A percentile compares a stretch with the other conserved stretches of the same genome.
phyloP scores from a whole-genome alignment of 2,888 invertebrate genomes.

The Zonitis immaculata region DNA sequence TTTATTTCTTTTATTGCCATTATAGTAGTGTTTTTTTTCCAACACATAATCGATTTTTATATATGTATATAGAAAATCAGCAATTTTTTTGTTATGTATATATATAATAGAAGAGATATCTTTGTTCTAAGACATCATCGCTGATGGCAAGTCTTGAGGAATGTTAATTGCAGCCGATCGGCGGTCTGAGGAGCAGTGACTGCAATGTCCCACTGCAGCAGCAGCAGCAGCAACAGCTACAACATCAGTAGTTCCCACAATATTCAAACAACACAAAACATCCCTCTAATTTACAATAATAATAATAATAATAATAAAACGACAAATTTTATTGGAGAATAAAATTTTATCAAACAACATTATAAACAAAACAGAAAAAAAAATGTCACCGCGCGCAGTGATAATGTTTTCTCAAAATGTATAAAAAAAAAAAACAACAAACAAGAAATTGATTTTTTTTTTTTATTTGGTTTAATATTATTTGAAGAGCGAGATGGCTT shows the following conservation, averaged over 20 bases:
- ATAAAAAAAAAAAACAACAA: too few relatives aligned
- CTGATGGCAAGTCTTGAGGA: conserved; percentile 46
- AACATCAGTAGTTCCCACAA: conserved; percentile 21
- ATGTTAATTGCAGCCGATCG: conserved; percentile 46
- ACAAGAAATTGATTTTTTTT: too few relatives aligned
- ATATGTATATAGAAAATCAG: too few relatives aligned
- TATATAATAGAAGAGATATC: conserved; percentile 36
- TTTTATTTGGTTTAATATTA: conserved; percentile 38
- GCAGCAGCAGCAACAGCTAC: too few relatives aligned
- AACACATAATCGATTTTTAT: too few relatives aligned
- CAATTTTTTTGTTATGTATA: too few relatives aligned
- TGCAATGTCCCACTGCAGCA: conserved; percentile 32
- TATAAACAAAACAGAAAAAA: conserved; percentile 27
- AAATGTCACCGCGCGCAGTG: too few relatives aligned
- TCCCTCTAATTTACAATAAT: conserved; percentile 21
- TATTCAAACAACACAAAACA: not conserved
- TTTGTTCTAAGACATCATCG: conserved; percentile 46
- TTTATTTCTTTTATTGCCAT: too few relatives aligned
- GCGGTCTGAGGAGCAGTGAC: conserved; percentile 39
- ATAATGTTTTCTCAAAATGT: too few relatives aligned
- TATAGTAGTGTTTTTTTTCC: too few relatives aligned
- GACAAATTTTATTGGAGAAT: conserved; percentile 39
- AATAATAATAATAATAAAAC: conserved; percentile 36
- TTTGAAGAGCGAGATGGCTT: conserved; percentile 20
- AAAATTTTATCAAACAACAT: conserved; percentile 39